Evolutionary conservation across 2,113 vertebrate genomes (phyloP).

Genomic region (Mixornis gularis): DNA sequence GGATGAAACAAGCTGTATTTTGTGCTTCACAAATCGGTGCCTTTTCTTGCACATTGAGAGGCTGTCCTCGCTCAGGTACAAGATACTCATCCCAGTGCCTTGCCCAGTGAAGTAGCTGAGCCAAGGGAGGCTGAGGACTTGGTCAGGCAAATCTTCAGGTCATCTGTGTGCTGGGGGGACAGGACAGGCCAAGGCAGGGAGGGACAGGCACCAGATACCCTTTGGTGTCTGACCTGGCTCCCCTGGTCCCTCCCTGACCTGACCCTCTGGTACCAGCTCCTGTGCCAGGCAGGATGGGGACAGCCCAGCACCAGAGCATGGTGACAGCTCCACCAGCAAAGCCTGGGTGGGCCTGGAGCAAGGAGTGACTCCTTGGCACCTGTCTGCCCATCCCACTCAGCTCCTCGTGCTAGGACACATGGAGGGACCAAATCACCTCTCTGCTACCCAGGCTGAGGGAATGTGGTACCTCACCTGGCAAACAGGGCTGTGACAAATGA

Average conservation of each 20-base stretch:
- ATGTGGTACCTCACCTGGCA: not conserved
- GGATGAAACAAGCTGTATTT: not conserved
- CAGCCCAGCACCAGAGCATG: not conserved
- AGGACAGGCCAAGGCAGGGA: not conserved
- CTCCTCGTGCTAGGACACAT: rapidly evolving
- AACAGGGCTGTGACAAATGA: constrained; percentile 6
- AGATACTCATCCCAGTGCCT: not conserved
- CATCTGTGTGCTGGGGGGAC: rapidly evolving
- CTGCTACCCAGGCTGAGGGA: not conserved
- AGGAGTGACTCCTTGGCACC: not conserved
- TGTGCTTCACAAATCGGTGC: not conserved
- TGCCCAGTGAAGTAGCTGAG: not conserved
- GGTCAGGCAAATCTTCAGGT: not conserved
- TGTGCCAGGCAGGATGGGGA: not conserved
- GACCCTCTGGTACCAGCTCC: not conserved
- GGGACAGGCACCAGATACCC: not conserved
- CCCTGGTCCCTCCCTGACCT: rapidly evolving
- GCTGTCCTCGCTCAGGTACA: rapidly evolving
- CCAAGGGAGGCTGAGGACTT: not conserved
- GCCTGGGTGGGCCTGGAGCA: not conserved
- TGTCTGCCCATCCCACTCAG: not conserved
- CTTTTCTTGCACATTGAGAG: not conserved
- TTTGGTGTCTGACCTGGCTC: not conserved
- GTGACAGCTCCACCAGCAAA: not conserved
- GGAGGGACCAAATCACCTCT: not conserved